These are phyloP conservation scores for Chaunax sp. DNA, from an alignment of 2,797 vertebrate species.

Conservation along the genomic window DNA sequence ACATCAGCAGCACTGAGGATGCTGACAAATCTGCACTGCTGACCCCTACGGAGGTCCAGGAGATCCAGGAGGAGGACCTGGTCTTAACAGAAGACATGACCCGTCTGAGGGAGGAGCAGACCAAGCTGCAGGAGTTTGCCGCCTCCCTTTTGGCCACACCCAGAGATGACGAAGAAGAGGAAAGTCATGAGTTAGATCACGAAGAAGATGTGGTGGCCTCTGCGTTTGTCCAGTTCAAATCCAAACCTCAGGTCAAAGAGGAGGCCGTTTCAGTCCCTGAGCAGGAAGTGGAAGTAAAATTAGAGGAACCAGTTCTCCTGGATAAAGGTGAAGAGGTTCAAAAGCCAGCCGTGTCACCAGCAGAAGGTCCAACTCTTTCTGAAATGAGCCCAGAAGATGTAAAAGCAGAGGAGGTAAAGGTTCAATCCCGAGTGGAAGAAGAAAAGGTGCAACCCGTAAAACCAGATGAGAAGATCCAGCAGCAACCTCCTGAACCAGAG, in stretches of 20 bases:
- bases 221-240: constrained; percentile 45
- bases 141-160: constrained; percentile 78
- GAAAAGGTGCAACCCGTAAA: constrained; percentile 22
- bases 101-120: constrained; percentile 74
- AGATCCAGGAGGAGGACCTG: constrained; percentile 49
- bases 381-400: background rate
- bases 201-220: constrained; percentile 50
- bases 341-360: background rate
- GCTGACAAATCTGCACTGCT: background rate
- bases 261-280: background rate
- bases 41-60: constrained; percentile 25
- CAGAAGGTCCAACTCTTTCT: constrained; percentile 19
- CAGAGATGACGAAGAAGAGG: constrained; percentile 18
- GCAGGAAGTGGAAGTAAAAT: constrained; percentile 8
- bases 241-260: constrained; percentile 26
- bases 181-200: background rate
- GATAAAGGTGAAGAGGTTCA: constrained; percentile 22
- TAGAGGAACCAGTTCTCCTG: constrained; percentile 11
- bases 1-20: background rate
- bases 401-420: constrained; percentile 1
- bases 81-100: constrained; percentile 74
- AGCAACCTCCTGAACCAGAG: constrained; percentile 18
- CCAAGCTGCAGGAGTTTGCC: constrained; percentile 85
- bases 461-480: constrained; percentile 12
- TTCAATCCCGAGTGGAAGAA: background rate